Conservation (phyloP, 2,888 invertebrate species). For the Eupithecia abbreviata region DNA sequence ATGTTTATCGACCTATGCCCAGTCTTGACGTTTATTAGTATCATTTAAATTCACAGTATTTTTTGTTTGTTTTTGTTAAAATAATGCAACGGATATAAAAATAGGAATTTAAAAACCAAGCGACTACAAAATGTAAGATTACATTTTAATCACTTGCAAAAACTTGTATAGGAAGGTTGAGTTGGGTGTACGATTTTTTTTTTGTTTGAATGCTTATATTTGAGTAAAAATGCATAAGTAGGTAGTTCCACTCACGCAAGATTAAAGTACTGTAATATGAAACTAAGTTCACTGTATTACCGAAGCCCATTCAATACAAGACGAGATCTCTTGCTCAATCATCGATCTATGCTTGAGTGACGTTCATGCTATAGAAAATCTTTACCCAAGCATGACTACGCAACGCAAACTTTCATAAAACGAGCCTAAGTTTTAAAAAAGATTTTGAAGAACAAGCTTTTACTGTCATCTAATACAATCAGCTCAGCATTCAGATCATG, state of each 20-base stretch:
- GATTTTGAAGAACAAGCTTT: neutral
- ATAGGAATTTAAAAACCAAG: neutral
- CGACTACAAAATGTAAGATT: no score
- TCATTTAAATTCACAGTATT: no score
- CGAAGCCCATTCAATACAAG: neutral
- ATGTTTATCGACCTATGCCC: no score
- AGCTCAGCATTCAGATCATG: neutral
- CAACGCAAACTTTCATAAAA: no score
- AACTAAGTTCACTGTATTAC: neutral
- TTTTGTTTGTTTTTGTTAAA: neutral
- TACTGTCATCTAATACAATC: neutral
- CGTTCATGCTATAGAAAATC: no score
- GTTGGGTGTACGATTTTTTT: neutral
- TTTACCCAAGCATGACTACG: no score
- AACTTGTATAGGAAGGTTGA: neutral
- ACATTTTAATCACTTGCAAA: neutral
- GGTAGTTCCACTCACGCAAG: neutral
- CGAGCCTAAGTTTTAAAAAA: neutral
- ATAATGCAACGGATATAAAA: neutral
- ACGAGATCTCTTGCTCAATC: neutral
- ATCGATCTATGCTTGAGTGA: no score
- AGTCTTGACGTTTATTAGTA: no score
- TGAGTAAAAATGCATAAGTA: neutral
- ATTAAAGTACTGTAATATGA: neutral
- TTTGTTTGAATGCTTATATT: neutral